Evolutionary conservation across 2,797 vertebrate species (phyloP).

Genomic region (Ctenochaetus hawaiiensis): DNA sequence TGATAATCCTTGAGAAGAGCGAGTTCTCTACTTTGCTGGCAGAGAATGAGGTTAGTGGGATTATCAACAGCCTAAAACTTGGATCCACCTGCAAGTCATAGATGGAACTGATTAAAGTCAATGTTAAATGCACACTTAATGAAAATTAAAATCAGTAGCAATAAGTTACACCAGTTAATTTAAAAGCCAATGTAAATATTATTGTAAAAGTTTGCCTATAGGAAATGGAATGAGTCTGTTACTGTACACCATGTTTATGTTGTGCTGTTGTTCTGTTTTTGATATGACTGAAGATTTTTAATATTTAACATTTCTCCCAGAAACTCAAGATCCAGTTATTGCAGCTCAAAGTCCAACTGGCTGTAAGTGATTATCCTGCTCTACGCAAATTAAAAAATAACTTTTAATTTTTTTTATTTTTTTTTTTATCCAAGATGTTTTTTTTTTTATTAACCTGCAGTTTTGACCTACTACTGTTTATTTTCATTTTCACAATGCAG

Average conservation of each 20-base stretch:
- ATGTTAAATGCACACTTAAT: too few species aligned
- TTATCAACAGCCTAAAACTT: background rate
- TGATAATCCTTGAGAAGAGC: constrained; percentile 98
- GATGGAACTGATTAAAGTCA: too few species aligned
- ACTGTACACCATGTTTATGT: too few species aligned
- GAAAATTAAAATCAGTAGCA: too few species aligned
- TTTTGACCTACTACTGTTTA: background rate
- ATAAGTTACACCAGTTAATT: too few species aligned
- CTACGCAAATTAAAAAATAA: background rate
- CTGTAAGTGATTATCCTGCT: constrained; percentile 84
- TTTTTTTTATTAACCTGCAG: background rate
- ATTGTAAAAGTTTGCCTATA: too few species aligned
- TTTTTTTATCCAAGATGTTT: background rate
- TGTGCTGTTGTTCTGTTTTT: background rate
- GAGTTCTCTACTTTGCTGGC: constrained; percentile 94
- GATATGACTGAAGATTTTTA: background rate
- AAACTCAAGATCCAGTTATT: constrained; percentile 93
- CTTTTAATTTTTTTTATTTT: background rate
- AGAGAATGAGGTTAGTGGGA: constrained; percentile 91
- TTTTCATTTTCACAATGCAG: constrained; percentile 74
- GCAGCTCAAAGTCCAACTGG: constrained; percentile 90
- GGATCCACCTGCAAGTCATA: too few species aligned
- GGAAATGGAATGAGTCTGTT: too few species aligned
- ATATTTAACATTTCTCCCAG: constrained; percentile 72
- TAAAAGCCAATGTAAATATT: too few species aligned